Percentiles rank a stretch among this genome's conserved stretches.
Conservation (phyloP, 2,113 vertebrate species). For the Daphoenositta chrysoptera region DNA sequence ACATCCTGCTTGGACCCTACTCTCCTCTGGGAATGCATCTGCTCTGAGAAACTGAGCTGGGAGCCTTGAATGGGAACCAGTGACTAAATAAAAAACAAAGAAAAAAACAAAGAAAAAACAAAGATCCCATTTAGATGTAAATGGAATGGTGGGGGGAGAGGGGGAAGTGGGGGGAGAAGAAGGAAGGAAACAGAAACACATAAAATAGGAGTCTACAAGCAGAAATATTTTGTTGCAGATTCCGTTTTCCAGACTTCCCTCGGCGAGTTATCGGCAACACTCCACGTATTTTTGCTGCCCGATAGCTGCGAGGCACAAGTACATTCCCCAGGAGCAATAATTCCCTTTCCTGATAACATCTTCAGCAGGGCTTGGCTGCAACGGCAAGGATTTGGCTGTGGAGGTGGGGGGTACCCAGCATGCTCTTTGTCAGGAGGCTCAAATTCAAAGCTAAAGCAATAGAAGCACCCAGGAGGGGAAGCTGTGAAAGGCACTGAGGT, state of each 20-base stretch:
- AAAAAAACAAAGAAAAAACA: slow-evolving; percentile 22
- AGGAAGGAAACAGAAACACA: slow-evolving; percentile 32
- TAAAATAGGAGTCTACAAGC: background rate
- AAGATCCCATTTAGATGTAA: slow-evolving; percentile 31
- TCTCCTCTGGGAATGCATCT: background rate
- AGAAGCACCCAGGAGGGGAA: background rate
- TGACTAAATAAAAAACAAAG: slow-evolving; percentile 35
- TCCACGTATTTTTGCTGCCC: background rate
- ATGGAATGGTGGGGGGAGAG: background rate
- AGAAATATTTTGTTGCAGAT: background rate
- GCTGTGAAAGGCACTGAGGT: background rate
- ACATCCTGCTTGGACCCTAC: background rate
- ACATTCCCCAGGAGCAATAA: slow-evolving; percentile 31
- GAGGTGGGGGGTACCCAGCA: background rate
- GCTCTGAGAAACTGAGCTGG: background rate
- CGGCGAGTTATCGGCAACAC: background rate
- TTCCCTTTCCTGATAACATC: slow-evolving; percentile 34
- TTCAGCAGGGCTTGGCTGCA: background rate
- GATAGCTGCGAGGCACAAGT: background rate
- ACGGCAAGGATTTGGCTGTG: background rate
- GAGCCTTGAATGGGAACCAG: background rate
- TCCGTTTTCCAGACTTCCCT: slow-evolving; percentile 14
- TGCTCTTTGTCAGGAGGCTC: background rate
- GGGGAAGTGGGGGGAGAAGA: background rate
- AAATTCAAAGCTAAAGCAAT: background rate